A percentile compares a stretch with the other conserved stretches of the same genome.
Conservation (phyloP, 2,797 vertebrate species). For the Natrix natrix region DNA sequence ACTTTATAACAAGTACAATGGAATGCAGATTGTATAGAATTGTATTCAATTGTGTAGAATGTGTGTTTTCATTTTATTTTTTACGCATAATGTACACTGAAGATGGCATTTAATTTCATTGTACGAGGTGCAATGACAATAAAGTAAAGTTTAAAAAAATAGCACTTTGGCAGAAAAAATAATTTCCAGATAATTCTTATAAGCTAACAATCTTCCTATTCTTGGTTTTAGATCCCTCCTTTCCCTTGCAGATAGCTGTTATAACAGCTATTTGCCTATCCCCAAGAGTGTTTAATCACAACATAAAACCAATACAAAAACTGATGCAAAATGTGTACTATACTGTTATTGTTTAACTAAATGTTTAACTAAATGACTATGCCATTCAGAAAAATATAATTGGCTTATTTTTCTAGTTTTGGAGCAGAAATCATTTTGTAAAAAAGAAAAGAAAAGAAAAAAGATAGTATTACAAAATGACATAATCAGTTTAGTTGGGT, state of each 20-base stretch:
- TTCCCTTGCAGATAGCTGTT: not conserved
- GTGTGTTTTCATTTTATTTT: too few relatives aligned
- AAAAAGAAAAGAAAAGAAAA: not conserved
- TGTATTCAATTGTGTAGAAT: too few relatives aligned
- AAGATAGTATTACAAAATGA: not conserved
- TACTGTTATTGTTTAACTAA: not conserved
- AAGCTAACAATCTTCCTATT: not conserved
- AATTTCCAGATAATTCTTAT: not conserved
- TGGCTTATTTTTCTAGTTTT: not conserved
- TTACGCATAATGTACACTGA: too few relatives aligned
- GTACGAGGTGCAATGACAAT: too few relatives aligned
- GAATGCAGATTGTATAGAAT: too few relatives aligned
- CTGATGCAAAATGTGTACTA: not conserved
- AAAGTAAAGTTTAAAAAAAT: too few relatives aligned
- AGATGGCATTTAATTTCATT: too few relatives aligned
- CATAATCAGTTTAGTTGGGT: not conserved
- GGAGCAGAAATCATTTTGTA: not conserved
- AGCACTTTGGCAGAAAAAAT: not conserved
- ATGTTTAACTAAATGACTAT: not conserved
- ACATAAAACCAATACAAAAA: not conserved
- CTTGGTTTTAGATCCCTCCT: not conserved
- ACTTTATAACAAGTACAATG: not conserved
- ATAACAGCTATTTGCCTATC: not conserved
- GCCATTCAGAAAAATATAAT: not conserved
- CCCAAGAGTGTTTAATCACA: not conserved